Evolutionary conservation across 2,888 invertebrate genomes (phyloP), one percentile per base, ranked within the genome.

Genomic region (Orthosia incerta): DNA sequence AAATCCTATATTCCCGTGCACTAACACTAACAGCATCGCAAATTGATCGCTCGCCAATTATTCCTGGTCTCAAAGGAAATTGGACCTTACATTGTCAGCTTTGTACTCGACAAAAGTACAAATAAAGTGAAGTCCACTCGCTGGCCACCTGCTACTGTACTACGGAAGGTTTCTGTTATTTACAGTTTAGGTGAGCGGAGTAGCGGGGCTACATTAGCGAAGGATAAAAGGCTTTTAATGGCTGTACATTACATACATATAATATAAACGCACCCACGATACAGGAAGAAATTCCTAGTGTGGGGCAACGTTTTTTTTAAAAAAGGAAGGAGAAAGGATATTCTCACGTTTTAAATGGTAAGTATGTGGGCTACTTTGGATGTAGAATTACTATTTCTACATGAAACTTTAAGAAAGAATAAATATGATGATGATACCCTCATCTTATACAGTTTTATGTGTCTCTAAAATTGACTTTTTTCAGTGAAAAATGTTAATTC

Each of bases 21-120:
- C 75, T 63, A 51, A 66, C 73, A 76, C 74, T 63, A 53, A 66
- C 65, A 81, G 71, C 74, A 73, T 80, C 74, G 80, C 61, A 76
- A 82, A 86, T 84, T 83, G 80, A 74, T 64, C 71, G 67, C 68
- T 82, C 77, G 60, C 68, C 75, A 79, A 80, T 85, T 87, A 85
- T 86, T 83, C 67, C 79, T 79, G 70, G 68, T 82, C 48, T 39
- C 39, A 50, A 71, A 74, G 59, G 59, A 57, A 45, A 50, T 72
- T 56, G 55, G 13, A 72, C 48, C 73, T n/a, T 23, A 48, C 48
- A 39, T 48, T 73, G 2, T 23, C 15, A n/a, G 55, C 48, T 71
- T 31, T 55, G 55, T 46, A 18, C 31, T 46, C 18, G 20, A 20
- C 72, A 46, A 23, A 31, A 31, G 23, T 39, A 46, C 46, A 71